These are phyloP conservation scores for Sclerodermus sp. DNA, from an alignment of 2,888 invertebrate genomes.

Conservation along the genomic window DNA sequence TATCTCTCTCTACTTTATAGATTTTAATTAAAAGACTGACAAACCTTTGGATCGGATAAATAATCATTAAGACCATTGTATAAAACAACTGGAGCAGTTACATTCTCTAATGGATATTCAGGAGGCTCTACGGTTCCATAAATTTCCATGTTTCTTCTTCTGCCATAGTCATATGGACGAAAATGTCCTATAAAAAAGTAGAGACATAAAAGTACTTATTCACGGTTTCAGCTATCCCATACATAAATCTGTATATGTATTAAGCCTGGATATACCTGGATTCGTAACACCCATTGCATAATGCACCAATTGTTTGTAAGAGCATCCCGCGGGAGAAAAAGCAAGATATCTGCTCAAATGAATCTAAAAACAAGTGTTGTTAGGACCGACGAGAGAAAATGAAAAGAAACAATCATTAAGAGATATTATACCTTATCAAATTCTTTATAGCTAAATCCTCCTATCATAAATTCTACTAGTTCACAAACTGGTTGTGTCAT, in stretches of 20 bases:
- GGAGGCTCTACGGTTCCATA: slow-evolving; percentile 55
- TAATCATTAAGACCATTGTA: slow-evolving; percentile 62
- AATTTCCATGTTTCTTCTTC: slow-evolving; percentile 29
- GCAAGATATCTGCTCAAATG: neutral
- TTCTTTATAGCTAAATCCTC: slow-evolving; percentile 64
- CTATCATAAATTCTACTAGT: slow-evolving; percentile 66
- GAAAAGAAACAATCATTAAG: too few species aligned
- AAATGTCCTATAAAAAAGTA: slow-evolving; percentile 7
- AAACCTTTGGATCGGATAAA: slow-evolving; percentile 44
- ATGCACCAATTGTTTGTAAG: slow-evolving; percentile 15
- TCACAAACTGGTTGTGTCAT: slow-evolving; percentile 65
- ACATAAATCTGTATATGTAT: neutral
- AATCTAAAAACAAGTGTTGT: neutral
- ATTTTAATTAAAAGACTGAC: too few species aligned
- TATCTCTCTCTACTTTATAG: too few species aligned
- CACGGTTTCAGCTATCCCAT: neutral
- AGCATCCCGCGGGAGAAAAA: slow-evolving; percentile 15
- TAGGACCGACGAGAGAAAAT: too few species aligned
- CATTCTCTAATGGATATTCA: slow-evolving; percentile 56
- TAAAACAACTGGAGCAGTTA: slow-evolving; percentile 60
- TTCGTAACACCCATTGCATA: slow-evolving; percentile 2
- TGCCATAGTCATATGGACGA: slow-evolving; percentile 1
- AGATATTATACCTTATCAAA: slow-evolving; percentile 57
- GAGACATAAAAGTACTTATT: neutral
- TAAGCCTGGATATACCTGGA: slow-evolving; percentile 8